These are phyloP conservation scores for Bubo scandiacus DNA, from an alignment of 2,113 vertebrate genomes.

Conservation along the genomic window DNA sequence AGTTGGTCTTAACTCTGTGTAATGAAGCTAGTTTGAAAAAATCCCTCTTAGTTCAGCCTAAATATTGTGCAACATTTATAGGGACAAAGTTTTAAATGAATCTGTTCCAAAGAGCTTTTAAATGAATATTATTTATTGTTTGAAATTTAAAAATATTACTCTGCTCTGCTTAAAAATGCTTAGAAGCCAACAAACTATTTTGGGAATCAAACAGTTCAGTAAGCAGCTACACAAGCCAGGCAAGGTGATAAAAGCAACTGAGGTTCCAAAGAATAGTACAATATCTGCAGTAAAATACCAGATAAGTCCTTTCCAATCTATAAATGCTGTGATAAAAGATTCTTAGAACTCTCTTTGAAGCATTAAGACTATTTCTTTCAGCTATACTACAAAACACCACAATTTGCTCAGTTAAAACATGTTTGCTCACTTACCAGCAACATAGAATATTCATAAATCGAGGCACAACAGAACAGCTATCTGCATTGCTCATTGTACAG, in stretches of 20 bases:
- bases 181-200: background rate
- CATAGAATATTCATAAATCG: accelerated
- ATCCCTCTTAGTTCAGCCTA: background rate
- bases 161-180: background rate
- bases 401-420: background rate
- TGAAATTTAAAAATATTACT: background rate
- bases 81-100: background rate
- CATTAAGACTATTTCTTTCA: background rate
- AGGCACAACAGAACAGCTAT: background rate
- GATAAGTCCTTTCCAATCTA: background rate
- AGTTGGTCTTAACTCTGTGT: background rate
- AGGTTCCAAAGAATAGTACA: background rate
- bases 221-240: background rate
- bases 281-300: background rate
- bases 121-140: background rate
- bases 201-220: background rate
- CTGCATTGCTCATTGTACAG: background rate
- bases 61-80: background rate
- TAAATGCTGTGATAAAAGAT: background rate
- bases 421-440: background rate
- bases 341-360: background rate
- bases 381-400: background rate
- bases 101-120: background rate
- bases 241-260: background rate
- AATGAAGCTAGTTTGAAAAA: background rate